Evolutionary conservation across 2,888 invertebrate genomes (phyloP).

Genomic region (Julus scandinavius): DNA sequence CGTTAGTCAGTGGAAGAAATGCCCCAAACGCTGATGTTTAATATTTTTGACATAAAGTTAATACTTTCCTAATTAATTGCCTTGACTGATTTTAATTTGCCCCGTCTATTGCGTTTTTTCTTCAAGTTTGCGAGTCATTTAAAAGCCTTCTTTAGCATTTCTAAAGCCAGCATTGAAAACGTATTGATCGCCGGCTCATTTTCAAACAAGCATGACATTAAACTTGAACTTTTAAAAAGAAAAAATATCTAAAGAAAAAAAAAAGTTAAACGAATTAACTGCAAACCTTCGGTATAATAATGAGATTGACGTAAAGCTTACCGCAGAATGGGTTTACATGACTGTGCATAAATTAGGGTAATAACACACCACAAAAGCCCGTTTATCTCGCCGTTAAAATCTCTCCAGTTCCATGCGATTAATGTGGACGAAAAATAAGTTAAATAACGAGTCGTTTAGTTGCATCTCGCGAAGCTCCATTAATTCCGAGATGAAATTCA

Average conservation of each 20-base stretch:
- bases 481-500: conserved; percentile 15
- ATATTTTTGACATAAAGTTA: too few relatives aligned
- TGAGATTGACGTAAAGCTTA: not conserved
- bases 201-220: not conserved
- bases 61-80: too few relatives aligned
- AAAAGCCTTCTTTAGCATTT: not conserved
- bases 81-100: too few relatives aligned
- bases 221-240: not conserved
- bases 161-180: not conserved
- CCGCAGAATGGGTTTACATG: not conserved
- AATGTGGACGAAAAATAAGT: conserved; percentile 28
- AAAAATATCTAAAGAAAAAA: not conserved
- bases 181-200: not conserved
- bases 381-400: not conserved
- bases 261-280: conserved; percentile 30
- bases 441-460: not conserved
- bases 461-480: not conserved
- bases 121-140: too few relatives aligned
- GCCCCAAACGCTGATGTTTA: too few relatives aligned
- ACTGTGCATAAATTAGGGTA: conserved; percentile 24
- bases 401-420: conserved; percentile 6
- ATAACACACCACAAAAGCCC: not conserved
- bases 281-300: not conserved
- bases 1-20: too few relatives aligned
- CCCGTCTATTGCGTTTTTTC: too few relatives aligned